These are phyloP conservation scores for Nymphalis polychloros DNA, from an alignment of 2,888 invertebrate species.

Conservation along the genomic window DNA sequence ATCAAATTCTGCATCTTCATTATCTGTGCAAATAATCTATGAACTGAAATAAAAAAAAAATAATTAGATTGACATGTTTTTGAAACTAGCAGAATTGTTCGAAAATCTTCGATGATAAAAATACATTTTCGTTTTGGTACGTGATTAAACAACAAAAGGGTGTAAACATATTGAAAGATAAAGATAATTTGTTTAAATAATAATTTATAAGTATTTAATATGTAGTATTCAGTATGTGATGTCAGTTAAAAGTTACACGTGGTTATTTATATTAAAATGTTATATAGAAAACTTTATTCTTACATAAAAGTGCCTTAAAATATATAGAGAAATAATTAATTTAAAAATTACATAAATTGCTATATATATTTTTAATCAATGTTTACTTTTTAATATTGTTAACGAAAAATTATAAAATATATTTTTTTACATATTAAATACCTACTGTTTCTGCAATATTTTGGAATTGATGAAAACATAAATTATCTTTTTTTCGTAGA, in stretches of 20 bases:
- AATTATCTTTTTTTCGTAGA: background rate
- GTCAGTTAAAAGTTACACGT: background rate
- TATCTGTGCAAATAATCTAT: no score
- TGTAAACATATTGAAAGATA: background rate
- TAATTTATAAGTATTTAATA: conserved; percentile 1
- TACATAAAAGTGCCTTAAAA: conserved; percentile 6
- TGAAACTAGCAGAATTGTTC: background rate
- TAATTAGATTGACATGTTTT: background rate
- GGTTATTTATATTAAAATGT: background rate
- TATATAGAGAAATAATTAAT: background rate
- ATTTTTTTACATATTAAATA: no score
- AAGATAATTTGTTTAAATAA: background rate
- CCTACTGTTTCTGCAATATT: no score
- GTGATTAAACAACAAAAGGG: background rate
- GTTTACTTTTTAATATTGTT: background rate
- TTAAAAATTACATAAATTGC: background rate
- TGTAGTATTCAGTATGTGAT: conserved; percentile 6
- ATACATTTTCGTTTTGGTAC: background rate
- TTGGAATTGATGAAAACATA: no score
- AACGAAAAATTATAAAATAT: no score
- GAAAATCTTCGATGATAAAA: background rate
- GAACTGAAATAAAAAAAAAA: no score
- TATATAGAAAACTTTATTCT: background rate
- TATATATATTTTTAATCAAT: background rate
- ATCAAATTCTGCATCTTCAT: no score